Percentiles rank a stretch among this genome's conserved stretches.
Evolutionary conservation across 2,888 invertebrate genomes (phyloP).

Genomic region (Diarsia mendica): DNA sequence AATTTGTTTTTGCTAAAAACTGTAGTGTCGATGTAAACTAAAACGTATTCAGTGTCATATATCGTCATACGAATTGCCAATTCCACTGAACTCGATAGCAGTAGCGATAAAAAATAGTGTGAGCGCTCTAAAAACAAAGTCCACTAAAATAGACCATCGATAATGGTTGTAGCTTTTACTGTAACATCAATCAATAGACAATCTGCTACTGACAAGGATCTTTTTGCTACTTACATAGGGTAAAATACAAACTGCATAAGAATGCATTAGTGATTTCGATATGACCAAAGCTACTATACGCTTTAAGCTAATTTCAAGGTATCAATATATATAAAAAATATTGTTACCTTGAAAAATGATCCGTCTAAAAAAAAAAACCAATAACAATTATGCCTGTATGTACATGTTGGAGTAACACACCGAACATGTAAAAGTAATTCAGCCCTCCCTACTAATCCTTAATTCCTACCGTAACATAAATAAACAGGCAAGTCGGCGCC

Average conservation of each 20-base stretch:
- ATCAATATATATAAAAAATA: neutral
- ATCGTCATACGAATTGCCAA: constrained; percentile 20
- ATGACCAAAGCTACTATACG: neutral
- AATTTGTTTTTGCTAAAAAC: constrained; percentile 4
- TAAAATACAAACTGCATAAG: neutral
- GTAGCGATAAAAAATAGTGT: neutral
- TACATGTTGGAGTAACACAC: neutral
- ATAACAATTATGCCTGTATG: neutral
- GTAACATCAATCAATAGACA: neutral
- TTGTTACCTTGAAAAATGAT: neutral
- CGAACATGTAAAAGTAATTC: constrained; percentile 20
- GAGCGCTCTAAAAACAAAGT: constrained; percentile 24
- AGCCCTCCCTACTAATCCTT: constrained; percentile 15
- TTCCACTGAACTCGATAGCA: constrained; percentile 14
- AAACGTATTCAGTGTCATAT: constrained; percentile 10
- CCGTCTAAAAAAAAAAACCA: neutral
- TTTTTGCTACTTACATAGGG: neutral
- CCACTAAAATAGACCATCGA: constrained; percentile 2
- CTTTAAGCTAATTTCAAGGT: too few species aligned
- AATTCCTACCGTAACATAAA: constrained; percentile 48
- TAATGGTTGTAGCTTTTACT: constrained; percentile 9
- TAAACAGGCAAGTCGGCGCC: constrained; percentile 57
- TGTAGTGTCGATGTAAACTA: neutral
- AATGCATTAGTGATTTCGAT: neutral
- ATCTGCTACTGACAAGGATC: constrained; percentile 1